A percentile compares a stretch with the other conserved stretches of the same genome.
These are phyloP conservation scores for Pardalotus punctatus DNA, from an alignment of 2,113 vertebrate species.

Conservation along the genomic window DNA sequence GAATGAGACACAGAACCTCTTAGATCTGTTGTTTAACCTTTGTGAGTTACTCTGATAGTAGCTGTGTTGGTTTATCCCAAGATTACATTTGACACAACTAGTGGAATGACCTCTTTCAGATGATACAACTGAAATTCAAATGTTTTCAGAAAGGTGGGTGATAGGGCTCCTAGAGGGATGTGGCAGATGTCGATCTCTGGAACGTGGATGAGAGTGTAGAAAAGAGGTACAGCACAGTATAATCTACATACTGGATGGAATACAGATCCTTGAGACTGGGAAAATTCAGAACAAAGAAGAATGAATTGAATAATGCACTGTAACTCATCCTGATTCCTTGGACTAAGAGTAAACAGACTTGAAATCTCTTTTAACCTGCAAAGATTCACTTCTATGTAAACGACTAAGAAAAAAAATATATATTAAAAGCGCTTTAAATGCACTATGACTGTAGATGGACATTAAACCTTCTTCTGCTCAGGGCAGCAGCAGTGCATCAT, in stretches of 20 bases:
- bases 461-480: not conserved
- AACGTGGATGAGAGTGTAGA: not conserved
- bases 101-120: not conserved
- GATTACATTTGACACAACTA: not conserved
- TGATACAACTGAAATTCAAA: not conserved
- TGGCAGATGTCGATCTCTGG: not conserved
- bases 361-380: not conserved
- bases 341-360: not conserved
- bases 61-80: not conserved
- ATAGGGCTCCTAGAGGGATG: not conserved
- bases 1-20: not conserved
- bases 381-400: not conserved
- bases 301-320: accelerated
- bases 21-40: not conserved
- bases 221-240: not conserved
- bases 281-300: not conserved
- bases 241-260: not conserved
- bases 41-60: not conserved
- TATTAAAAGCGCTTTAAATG: not conserved
- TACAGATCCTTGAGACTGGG: not conserved
- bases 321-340: not conserved
- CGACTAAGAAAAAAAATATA: not conserved
- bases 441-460: not conserved
- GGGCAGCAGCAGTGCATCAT: not conserved
- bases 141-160: not conserved